Base-by-base conservation (phyloP, 2,113 vertebrate species). In the Thalassarche chlororhynchos region DNA sequence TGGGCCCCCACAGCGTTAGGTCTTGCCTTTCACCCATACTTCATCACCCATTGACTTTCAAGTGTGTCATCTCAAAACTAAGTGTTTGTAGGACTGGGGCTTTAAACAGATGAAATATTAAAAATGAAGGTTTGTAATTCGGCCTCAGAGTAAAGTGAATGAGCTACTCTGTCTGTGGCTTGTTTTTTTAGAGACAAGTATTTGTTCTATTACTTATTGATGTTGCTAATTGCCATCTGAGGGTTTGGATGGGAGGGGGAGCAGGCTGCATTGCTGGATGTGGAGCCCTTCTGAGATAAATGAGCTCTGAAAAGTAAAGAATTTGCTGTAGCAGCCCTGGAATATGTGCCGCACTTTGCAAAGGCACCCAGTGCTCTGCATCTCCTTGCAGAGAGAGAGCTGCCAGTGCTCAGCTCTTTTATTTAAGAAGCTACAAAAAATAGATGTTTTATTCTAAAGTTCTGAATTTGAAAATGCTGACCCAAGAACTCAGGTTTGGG, bases 141-240 rank as follows among this genome's bases (percentile, higher is more conserved):
- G 62, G 77, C 47, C 44, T 82, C 25, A 38, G 61, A 91, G 74
- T 52, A 51, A 95, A 89, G 62, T 25, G 49, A 83, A 79, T 2
- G 62, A 91, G 32, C 49, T 70, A 28, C 70, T 87, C 74, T 58
- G 49, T 34, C 77, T 70, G 54, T 1, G 2, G 51, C 83, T 93
- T 92, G 62, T 42, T 70, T 69, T 79, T 89, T 69, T 38, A 72
- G 78, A 85, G 62, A 16, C 42, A 85, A 93, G 70, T 94, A 66
- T 96, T 94, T 97, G 58, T 95, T 69, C 75, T 94, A 38, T 94
- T 82, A 96, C 78, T 95, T 96, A 96, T 85, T 93, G 85, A 87
- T 91, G 70, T 40, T 89, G 58, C 24, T 95, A 95, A 97, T 93
- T 95, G 84, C 84, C 46, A 81, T 85, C 71, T 29, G 66, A 95